These are phyloP conservation scores for Schizothorax lantsangensis DNA, from an alignment of 2,797 vertebrate genomes.

Conservation along the genomic window DNA sequence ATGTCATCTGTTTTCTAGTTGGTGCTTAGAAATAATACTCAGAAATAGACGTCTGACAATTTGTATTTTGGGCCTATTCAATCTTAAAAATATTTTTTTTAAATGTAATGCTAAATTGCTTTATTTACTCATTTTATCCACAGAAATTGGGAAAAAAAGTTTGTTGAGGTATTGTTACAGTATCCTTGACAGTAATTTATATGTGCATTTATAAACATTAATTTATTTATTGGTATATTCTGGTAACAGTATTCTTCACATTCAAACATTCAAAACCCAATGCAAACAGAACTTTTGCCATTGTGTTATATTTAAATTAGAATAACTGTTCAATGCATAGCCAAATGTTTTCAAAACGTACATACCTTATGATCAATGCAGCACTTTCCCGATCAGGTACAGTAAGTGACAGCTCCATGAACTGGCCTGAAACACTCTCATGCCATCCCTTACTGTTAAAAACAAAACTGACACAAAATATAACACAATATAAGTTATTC, in stretches of 20 bases:
- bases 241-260: background rate
- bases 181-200: background rate
- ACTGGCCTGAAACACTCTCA: background rate
- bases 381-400: background rate
- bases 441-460: background rate
- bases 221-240: background rate
- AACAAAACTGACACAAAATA: background rate
- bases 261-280: background rate
- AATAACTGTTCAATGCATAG: background rate
- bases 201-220: background rate
- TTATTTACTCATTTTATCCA: background rate
- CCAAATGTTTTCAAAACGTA: background rate
- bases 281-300: background rate
- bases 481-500: background rate
- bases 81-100: too few species aligned
- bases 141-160: background rate
- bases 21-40: background rate
- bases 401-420: constrained; percentile 6
- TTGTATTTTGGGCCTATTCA: background rate
- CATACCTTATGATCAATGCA: background rate
- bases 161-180: background rate
- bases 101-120: background rate
- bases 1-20: background rate
- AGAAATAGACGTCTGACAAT: background rate
- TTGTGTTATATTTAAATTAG: background rate